Evolutionary conservation across 2,113 vertebrate genomes (phyloP).

Genomic region (Mionectes macconnelli): DNA sequence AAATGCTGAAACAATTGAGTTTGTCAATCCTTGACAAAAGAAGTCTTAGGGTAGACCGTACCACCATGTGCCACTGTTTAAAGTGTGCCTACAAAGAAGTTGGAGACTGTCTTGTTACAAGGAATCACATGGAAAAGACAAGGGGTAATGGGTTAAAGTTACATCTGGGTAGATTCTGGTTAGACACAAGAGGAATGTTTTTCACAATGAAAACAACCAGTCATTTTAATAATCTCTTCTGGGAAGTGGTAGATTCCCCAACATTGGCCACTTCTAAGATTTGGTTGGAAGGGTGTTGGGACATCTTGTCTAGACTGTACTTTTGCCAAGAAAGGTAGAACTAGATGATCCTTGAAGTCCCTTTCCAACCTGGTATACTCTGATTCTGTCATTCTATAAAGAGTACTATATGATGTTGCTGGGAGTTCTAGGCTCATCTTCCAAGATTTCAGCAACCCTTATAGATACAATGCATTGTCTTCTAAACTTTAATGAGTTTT

Average conservation of each 20-base stretch:
- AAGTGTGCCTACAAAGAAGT: not conserved
- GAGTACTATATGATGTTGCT: not conserved
- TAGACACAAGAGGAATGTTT: not conserved
- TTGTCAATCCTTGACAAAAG: not conserved
- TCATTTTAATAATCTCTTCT: not conserved
- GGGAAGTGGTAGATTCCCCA: not conserved
- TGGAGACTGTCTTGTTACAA: not conserved
- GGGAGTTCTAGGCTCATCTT: slow-evolving; percentile 1
- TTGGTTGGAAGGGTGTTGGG: not conserved
- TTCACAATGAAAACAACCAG: not conserved
- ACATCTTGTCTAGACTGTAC: not conserved
- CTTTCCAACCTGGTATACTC: not conserved
- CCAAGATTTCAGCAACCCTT: not conserved
- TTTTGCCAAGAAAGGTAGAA: not conserved
- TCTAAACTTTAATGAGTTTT: not conserved
- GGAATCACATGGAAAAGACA: not conserved
- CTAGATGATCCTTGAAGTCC: not conserved
- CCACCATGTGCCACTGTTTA: not conserved
- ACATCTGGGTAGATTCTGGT: not conserved
- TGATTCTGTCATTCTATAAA: not conserved
- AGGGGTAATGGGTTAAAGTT: not conserved
- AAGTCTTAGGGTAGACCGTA: not conserved
- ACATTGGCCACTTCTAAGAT: not conserved
- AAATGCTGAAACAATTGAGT: not conserved
- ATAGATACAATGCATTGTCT: not conserved